Conservation (phyloP, 1,140 invertebrate genomes). For the Macrocentrus cingulum region DNA sequence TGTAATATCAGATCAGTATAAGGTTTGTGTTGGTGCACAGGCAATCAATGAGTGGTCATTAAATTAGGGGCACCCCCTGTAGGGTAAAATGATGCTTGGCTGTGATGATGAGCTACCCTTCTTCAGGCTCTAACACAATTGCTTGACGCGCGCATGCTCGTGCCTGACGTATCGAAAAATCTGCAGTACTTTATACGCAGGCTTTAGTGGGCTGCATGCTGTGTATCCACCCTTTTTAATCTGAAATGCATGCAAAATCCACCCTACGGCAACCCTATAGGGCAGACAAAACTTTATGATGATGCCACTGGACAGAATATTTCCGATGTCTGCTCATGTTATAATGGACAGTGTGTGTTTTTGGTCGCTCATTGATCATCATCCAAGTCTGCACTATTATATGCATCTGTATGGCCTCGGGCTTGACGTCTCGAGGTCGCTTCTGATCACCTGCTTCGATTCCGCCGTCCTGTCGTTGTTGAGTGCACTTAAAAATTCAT, state of each 20-base stretch:
- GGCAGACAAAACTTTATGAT: no score
- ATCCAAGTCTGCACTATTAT: not conserved
- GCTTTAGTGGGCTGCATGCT: not conserved
- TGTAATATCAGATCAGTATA: no score
- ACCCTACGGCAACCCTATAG: constrained; percentile 2
- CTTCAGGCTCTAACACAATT: not conserved
- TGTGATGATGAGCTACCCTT: constrained; percentile 10
- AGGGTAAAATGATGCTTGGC: constrained; percentile 21
- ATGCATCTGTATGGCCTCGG: constrained; percentile 7
- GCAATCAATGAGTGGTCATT: constrained; percentile 23
- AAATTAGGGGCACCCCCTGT: constrained; percentile 25
- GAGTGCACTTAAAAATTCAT: not conserved
- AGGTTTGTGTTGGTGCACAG: no score
- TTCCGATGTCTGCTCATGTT: no score
- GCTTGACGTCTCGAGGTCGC: constrained; percentile 14
- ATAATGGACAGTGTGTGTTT: not conserved
- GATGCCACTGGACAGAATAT: no score
- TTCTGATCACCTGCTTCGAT: constrained; percentile 6
- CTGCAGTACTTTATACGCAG: not conserved
- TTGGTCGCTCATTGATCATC: not conserved
- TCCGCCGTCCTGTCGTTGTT: not conserved
- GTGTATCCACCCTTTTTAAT: constrained; percentile 14
- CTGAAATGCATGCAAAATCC: constrained; percentile 14
- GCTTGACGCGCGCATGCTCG: not conserved
- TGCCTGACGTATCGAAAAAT: constrained; percentile 17